phyloP scores from a whole-genome alignment of 2,113 vertebrate species.

The Zosterops pallidus region DNA sequence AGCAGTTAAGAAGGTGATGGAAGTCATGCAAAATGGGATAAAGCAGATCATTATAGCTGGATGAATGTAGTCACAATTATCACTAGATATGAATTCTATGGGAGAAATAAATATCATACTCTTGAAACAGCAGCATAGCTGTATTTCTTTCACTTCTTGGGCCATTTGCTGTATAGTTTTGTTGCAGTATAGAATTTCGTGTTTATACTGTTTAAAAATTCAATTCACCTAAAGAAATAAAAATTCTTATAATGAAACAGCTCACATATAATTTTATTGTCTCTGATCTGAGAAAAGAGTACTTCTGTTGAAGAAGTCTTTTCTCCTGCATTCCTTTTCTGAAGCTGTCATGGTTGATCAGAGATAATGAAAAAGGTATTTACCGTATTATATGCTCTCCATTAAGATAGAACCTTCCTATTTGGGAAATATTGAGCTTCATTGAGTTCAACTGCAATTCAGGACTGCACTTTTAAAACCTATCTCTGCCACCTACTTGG shows the following conservation, averaged over 20 bases:
- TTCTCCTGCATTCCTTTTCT: conserved; percentile 11
- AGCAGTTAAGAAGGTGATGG: neutral
- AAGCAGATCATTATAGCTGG: neutral
- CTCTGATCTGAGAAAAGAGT: conserved; percentile 2
- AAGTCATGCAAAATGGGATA: neutral
- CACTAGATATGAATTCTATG: neutral
- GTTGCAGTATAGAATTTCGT: neutral
- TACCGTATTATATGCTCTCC: conserved; percentile 49
- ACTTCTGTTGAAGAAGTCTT: neutral
- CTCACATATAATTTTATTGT: neutral
- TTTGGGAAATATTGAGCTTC: conserved; percentile 52
- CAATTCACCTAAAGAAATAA: neutral
- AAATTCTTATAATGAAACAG: neutral
- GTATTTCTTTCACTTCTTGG: neutral
- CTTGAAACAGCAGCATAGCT: neutral
- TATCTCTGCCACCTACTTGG: conserved; percentile 37
- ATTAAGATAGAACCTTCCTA: conserved; percentile 58
- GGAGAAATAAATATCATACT: neutral
- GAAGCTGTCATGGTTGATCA: conserved; percentile 39
- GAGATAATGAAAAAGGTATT: conserved; percentile 67
- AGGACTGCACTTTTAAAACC: conserved; percentile 41
- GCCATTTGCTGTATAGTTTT: neutral
- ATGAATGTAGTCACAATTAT: neutral
- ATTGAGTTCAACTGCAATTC: conserved; percentile 45
- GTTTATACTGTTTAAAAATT: conserved; percentile 9